Evolutionary conservation across 2,113 vertebrate genomes (phyloP).

Genomic region (Dipodomys merriami): DNA sequence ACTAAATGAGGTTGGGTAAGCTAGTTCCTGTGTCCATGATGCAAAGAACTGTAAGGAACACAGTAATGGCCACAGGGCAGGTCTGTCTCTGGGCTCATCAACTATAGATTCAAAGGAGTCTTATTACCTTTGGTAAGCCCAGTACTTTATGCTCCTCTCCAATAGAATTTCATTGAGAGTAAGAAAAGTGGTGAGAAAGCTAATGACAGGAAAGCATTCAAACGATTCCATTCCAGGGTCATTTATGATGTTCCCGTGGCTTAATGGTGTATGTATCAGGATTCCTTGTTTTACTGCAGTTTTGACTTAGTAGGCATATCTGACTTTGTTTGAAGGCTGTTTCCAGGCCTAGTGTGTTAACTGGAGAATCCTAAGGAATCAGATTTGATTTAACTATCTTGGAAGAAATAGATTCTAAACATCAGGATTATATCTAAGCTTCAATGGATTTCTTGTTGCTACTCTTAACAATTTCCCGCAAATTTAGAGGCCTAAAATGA

Average conservation of each 20-base stretch:
- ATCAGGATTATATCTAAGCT: not conserved
- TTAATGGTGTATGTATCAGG: not conserved
- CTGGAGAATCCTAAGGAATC: not conserved
- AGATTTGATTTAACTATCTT: not conserved
- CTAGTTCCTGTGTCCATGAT: not conserved
- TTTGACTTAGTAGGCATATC: not conserved
- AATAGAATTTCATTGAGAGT: not conserved
- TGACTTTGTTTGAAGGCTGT: not conserved
- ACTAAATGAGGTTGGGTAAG: not conserved
- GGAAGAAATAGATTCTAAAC: not conserved
- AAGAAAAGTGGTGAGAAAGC: not conserved
- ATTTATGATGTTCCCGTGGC: not conserved
- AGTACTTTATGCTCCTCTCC: not conserved
- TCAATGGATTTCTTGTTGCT: not conserved
- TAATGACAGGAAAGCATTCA: constrained; percentile 4
- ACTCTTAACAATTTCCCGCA: not conserved
- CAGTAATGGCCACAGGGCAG: not conserved
- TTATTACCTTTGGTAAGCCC: not conserved
- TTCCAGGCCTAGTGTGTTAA: not conserved
- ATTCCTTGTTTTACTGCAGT: not conserved
- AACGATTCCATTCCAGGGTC: not conserved
- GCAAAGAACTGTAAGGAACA: not conserved
- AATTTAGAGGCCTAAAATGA: not conserved
- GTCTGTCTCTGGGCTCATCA: too few species aligned
- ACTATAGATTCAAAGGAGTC: too few species aligned